These are phyloP conservation scores for Prionailurus bengalensis DNA, from an alignment of 2,113 vertebrate genomes.

Conservation along the genomic window DNA sequence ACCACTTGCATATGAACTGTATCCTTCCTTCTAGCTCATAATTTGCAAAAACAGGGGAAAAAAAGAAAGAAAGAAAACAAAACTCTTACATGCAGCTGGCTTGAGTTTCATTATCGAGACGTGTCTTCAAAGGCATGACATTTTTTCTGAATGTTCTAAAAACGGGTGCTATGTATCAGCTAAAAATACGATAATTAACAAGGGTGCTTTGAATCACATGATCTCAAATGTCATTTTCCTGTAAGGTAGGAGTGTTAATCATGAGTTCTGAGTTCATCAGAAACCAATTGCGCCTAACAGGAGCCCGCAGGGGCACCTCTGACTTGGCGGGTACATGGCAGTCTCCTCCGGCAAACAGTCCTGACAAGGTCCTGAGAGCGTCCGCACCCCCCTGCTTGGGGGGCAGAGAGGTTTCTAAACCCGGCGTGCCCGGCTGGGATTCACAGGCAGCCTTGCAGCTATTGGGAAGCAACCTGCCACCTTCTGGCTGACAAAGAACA, in stretches of 20 bases:
- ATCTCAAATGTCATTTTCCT: slow-evolving; percentile 73
- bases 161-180: slow-evolving; percentile 72
- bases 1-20: not conserved
- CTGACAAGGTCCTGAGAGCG: not conserved
- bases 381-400: not conserved
- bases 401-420: not conserved
- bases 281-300: not conserved
- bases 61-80: not conserved
- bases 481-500: not conserved
- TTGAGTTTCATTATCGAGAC: slow-evolving; percentile 64
- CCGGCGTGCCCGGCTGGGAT: no score
- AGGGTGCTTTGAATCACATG: slow-evolving; percentile 69
- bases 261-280: slow-evolving; percentile 2
- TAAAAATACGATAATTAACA: slow-evolving; percentile 80
- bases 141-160: slow-evolving; percentile 78
- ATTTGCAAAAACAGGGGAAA: not conserved
- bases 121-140: slow-evolving; percentile 67
- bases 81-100: not conserved
- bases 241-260: slow-evolving; percentile 30
- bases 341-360: not conserved
- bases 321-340: fast-evolving
- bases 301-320: not conserved
- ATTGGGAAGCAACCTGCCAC: not conserved
- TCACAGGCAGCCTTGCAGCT: not conserved
- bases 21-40: not conserved